Conservation (phyloP, 2,888 invertebrate species). For the Bimastos eiseni region DNA sequence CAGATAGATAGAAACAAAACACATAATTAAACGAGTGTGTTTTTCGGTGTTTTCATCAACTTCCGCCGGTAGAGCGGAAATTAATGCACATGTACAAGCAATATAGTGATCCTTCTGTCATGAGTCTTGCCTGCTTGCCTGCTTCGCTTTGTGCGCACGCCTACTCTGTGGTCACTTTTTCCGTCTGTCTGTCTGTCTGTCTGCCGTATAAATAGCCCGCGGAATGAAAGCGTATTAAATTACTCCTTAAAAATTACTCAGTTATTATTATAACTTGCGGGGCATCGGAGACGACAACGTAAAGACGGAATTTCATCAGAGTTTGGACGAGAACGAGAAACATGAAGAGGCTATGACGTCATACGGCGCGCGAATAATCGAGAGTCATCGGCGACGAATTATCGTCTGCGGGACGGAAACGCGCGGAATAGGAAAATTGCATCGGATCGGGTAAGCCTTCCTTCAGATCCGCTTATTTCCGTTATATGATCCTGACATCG, state of each 20-base stretch:
- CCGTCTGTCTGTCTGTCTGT: background rate
- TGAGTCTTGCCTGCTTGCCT: background rate
- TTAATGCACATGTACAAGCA: background rate
- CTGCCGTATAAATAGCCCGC: constrained; percentile 13
- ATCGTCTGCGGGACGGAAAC: background rate
- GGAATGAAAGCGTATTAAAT: background rate
- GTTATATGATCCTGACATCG: background rate
- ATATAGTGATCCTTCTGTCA: background rate
- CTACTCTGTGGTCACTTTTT: background rate
- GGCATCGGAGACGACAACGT: background rate
- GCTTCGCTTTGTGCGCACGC: background rate
- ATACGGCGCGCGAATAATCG: background rate
- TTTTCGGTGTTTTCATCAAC: background rate
- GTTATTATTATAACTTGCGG: constrained; percentile 1
- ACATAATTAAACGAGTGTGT: no score
- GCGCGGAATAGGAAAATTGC: background rate
- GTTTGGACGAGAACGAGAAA: background rate
- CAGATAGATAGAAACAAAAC: background rate
- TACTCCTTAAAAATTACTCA: background rate
- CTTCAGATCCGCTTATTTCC: background rate
- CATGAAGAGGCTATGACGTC: background rate
- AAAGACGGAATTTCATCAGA: background rate
- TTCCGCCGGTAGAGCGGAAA: background rate
- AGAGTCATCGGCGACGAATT: background rate
- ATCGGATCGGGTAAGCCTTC: background rate